Evolutionary conservation across 2,888 invertebrate species (phyloP).

Genomic region (Poecilobothrus nobilitatus): DNA sequence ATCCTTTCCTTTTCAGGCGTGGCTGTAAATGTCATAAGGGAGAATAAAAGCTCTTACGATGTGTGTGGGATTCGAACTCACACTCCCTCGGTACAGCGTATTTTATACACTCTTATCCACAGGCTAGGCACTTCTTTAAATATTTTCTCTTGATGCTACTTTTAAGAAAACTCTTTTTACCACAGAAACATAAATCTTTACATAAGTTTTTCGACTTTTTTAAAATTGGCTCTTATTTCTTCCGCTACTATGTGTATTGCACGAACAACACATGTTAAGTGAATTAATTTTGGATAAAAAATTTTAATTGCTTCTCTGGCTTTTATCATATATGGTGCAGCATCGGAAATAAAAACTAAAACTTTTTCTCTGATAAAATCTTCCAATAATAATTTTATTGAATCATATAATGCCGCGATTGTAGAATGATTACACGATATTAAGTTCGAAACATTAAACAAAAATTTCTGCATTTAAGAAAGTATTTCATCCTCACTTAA

Average conservation of each 20-base stretch:
- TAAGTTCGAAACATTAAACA: constrained; percentile 15
- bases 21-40: too few species aligned
- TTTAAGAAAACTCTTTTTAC: too few species aligned
- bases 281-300: constrained; percentile 28
- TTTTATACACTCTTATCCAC: too few species aligned
- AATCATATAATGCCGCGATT: constrained; percentile 17
- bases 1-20: too few species aligned
- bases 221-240: constrained; percentile 26
- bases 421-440: constrained; percentile 17
- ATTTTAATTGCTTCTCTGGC: constrained; percentile 25
- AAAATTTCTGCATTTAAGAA: constrained; percentile 13
- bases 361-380: constrained; percentile 11
- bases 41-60: too few species aligned
- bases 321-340: constrained; percentile 27
- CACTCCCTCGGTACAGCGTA: too few species aligned
- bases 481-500: constrained; percentile 13
- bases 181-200: too few species aligned
- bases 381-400: constrained; percentile 13
- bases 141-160: too few species aligned
- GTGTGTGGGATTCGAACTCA: too few species aligned
- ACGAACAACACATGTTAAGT: constrained; percentile 33
- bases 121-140: too few species aligned
- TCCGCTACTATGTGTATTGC: constrained; percentile 30
- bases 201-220: too few species aligned
- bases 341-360: constrained; percentile 18